Evolutionary conservation across 2,113 vertebrate genomes (phyloP), one percentile per base, ranked within the genome.

Genomic region (Lophotis ruficrista): DNA sequence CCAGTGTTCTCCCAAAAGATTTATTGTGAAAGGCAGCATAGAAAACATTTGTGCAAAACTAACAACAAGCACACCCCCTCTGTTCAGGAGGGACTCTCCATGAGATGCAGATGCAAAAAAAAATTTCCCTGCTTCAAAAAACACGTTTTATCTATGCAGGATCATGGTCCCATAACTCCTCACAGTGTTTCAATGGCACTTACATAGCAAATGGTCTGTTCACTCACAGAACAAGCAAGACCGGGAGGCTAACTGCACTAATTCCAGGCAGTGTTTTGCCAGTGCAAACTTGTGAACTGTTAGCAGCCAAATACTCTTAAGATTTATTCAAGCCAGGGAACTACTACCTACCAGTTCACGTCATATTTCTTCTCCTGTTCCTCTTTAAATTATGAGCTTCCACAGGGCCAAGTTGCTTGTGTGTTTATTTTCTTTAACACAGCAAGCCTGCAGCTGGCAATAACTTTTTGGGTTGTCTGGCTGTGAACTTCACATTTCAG

Each of bases 251-350:
- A 93, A 87, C 69, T 94, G 82, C 73, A 62, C 51, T 64, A 41
- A 93, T 79, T 95, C 85, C 64, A 87, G 87, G 87, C 95, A 93
- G 93, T 94, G 90, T 96, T 95, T 96, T 94, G 76, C 85, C 85
- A 65, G 69, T 71, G 76, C 47, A 93, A 91, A 96, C 73, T 82
- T 86, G 70, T 94, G 90, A 96, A 92, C 57, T 25, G 18, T 88
- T 84, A 94, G 73, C 93, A 96, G 93, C 56, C 58, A 95, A 91
- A 89, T 62, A 82, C 60, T 84, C 68, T 90, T 88, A 91, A 87
- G 92, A 94, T 96, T 97, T 97, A 96, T 86, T 96, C 87, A 97
- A 97, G 80, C 92, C 86, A 94, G 89, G 89, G 77, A 96, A 89
- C 83, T 87, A 85, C 82, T 86, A 83, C 90, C 96, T 90, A 94